Percentiles rank a stretch among this genome's conserved stretches.
Conservation (phyloP, 2,797 vertebrate species). For the Craterocephalus amniculus region DNA sequence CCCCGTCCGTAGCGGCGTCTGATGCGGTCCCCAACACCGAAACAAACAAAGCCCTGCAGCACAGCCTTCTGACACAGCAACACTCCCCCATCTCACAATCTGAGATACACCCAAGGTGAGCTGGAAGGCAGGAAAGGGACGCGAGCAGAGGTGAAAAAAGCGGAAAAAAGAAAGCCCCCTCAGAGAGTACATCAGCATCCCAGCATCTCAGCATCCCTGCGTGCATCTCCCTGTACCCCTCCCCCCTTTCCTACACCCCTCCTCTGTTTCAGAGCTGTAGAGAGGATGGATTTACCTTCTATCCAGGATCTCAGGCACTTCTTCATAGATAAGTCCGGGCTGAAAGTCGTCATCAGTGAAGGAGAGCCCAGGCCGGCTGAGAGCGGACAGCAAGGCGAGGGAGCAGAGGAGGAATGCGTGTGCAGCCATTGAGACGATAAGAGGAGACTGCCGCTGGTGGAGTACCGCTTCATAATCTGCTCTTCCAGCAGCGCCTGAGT, state of each 20-base stretch:
- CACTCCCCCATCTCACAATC: slow-evolving; percentile 17
- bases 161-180: slow-evolving; percentile 33
- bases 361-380: slow-evolving; percentile 77
- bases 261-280: slow-evolving; percentile 45
- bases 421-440: slow-evolving; percentile 87
- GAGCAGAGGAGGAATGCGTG: slow-evolving; percentile 83
- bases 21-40: slow-evolving; percentile 73
- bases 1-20: slow-evolving; percentile 73
- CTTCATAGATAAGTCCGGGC: slow-evolving; percentile 78
- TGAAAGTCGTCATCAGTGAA: slow-evolving; percentile 74
- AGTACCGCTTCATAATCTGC: slow-evolving; percentile 87
- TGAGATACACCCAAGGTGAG: slow-evolving; percentile 54
- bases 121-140: slow-evolving; percentile 4
- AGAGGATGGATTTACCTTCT: slow-evolving; percentile 81
- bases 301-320: slow-evolving; percentile 85
- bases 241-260: slow-evolving; percentile 28
- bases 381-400: slow-evolving; percentile 77
- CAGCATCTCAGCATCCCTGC: slow-evolving; percentile 70
- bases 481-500: slow-evolving; percentile 81
- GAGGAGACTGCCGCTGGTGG: slow-evolving; percentile 81
- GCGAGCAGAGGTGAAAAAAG: neutral
- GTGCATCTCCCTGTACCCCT: slow-evolving; percentile 53
- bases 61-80: slow-evolving; percentile 34
- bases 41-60: slow-evolving; percentile 71
- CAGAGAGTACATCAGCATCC: slow-evolving; percentile 65